Evolutionary conservation across 2,797 vertebrate genomes (phyloP).

Genomic region (Gorsachius magnificus): DNA sequence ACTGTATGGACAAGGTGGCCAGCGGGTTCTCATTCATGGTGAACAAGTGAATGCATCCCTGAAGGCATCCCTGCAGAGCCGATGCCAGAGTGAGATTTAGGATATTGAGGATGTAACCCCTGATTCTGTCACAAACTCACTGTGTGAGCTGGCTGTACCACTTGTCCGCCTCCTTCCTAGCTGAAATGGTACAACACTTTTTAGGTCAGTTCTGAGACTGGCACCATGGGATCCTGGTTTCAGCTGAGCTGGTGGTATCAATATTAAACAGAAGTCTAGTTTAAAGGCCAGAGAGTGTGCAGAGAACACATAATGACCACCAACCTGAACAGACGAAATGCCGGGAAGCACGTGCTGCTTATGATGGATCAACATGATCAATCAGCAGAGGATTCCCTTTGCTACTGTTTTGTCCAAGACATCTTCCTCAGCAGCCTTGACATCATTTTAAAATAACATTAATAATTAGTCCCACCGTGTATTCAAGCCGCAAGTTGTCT

Average conservation of each 20-base stretch:
- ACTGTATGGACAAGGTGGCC: not conserved
- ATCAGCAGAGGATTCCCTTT: not conserved
- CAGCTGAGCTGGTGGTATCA: not conserved
- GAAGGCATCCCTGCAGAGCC: fast-evolving
- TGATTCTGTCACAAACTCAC: not conserved
- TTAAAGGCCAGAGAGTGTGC: not conserved
- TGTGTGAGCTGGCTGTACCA: not conserved
- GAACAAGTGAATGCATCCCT: not conserved
- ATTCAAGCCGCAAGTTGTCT: not conserved
- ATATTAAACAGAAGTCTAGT: not conserved
- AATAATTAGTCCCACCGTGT: not conserved
- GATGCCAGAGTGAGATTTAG: not conserved
- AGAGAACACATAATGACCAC: not conserved
- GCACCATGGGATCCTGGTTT: not conserved
- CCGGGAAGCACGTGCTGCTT: fast-evolving
- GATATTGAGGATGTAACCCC: not conserved
- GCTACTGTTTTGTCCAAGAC: not conserved
- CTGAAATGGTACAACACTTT: not conserved
- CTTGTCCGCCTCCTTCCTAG: not conserved
- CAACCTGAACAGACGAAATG: not conserved
- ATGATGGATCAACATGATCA: not conserved
- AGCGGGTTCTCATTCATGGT: not conserved
- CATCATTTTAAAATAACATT: not conserved
- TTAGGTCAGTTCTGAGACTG: not conserved
- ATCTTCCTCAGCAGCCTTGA: not conserved